Evolutionary conservation across 2,113 vertebrate species (phyloP).

Genomic region (Danio rerio): DNA sequence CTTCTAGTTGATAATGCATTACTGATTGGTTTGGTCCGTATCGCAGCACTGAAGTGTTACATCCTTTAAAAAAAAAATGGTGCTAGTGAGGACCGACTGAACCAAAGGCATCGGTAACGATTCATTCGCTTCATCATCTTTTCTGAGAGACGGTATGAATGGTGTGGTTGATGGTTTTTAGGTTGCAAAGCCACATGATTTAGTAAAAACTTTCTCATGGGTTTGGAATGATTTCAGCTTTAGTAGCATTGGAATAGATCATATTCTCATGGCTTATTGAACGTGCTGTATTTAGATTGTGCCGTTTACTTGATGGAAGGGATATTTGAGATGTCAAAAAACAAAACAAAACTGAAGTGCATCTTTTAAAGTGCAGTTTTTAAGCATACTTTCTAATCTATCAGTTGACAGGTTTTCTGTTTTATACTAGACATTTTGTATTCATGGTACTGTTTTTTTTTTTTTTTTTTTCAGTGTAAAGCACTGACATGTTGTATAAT

Average conservation of each 20-base stretch:
- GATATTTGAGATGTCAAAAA: neutral
- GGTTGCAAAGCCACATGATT: neutral
- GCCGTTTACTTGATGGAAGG: conserved; percentile 1
- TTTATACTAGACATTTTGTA: conserved; percentile 17
- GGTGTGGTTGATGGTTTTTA: conserved; percentile 17
- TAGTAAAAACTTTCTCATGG: neutral
- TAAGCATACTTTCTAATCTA: neutral
- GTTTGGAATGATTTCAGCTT: conserved; percentile 2
- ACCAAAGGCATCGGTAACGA: conserved; percentile 55
- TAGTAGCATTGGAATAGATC: neutral
- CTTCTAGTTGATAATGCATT: neutral
- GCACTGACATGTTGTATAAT: neutral
- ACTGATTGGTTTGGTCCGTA: neutral
- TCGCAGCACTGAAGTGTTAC: conserved; percentile 14
- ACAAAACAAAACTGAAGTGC: neutral
- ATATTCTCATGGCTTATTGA: neutral
- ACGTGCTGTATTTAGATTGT: neutral
- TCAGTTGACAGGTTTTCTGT: neutral
- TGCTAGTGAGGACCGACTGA: conserved; percentile 56
- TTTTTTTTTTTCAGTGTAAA: neutral
- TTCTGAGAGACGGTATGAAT: conserved; percentile 60
- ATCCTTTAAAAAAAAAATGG: conserved; percentile 59
- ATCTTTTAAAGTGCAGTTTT: conserved; percentile 14
- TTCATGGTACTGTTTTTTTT: neutral
- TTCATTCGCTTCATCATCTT: conserved; percentile 31